phyloP scores from a whole-genome alignment of 2,888 invertebrate genomes.

The Drosophila nr. medialis region DNA sequence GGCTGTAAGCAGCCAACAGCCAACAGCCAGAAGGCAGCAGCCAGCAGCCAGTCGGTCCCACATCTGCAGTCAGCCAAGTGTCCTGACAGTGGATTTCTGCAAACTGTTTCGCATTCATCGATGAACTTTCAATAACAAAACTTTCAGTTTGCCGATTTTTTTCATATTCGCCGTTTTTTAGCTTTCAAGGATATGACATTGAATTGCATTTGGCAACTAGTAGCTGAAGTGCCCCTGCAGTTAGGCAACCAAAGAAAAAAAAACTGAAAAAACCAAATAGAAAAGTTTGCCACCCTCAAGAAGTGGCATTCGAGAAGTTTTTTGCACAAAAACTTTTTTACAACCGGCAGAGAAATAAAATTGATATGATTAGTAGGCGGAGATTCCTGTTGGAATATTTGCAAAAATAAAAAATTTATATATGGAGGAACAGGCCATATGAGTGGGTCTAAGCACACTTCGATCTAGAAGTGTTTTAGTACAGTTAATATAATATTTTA shows the following conservation, averaged over 20 bases:
- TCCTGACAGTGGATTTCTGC: slow-evolving; percentile 30
- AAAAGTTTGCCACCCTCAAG: slow-evolving; percentile 32
- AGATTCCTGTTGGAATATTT: slow-evolving; percentile 7
- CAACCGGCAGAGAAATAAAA: slow-evolving; percentile 16
- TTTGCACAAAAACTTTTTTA: slow-evolving; percentile 42
- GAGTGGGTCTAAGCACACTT: not conserved
- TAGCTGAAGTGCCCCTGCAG: slow-evolving; percentile 58
- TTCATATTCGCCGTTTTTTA: slow-evolving; percentile 29
- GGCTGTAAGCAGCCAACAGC: slow-evolving; percentile 70
- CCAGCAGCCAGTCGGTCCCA: not conserved
- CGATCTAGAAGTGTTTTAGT: not conserved
- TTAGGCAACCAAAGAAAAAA: slow-evolving; percentile 19
- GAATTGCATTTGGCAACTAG: slow-evolving; percentile 71
- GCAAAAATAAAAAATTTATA: not conserved
- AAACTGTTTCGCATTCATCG: slow-evolving; percentile 69
- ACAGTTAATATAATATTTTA: not conserved
- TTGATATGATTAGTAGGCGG: slow-evolving; percentile 30
- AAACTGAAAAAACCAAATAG: not conserved
- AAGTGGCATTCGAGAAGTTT: slow-evolving; percentile 39
- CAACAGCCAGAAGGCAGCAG: not conserved
- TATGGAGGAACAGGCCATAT: not conserved
- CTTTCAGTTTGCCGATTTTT: slow-evolving; percentile 58
- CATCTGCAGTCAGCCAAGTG: slow-evolving; percentile 40
- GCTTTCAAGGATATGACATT: slow-evolving; percentile 78
- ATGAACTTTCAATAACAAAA: slow-evolving; percentile 79